Percentiles rank a stretch among this genome's conserved stretches.
Conservation (phyloP, 2,797 vertebrate species). For the Lagorchestes hirsutus region DNA sequence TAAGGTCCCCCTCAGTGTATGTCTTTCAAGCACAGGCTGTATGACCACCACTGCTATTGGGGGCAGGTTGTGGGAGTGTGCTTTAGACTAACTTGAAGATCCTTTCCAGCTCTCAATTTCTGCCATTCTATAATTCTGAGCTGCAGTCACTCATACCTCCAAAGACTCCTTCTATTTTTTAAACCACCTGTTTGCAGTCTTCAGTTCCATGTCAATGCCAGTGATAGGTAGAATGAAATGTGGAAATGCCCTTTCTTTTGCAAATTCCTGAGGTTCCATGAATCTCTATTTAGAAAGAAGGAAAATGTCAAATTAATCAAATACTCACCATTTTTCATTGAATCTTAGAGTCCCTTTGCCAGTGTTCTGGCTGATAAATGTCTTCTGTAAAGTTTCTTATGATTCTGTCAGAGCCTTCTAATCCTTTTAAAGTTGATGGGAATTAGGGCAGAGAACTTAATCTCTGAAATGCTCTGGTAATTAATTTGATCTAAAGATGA, state of each 20-base stretch:
- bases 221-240: background rate
- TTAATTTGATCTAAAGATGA: too few species aligned
- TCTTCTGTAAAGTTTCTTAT: background rate
- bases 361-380: background rate
- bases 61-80: background rate
- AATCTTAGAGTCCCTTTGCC: background rate
- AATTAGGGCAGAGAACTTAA: too few species aligned
- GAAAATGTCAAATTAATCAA: background rate
- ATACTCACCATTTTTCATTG: background rate
- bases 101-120: background rate
- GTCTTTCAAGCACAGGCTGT: background rate
- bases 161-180: background rate
- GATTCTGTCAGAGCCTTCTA: background rate
- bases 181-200: background rate
- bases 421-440: too few species aligned
- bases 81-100: background rate
- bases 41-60: too few species aligned
- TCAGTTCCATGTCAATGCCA: background rate
- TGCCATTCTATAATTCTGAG: background rate
- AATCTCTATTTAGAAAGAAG: background rate
- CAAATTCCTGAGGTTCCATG: background rate
- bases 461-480: background rate
- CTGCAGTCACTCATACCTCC: background rate
- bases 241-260: background rate
- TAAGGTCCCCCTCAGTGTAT: background rate